Percentiles rank a stretch among this genome's conserved stretches.
Evolutionary conservation across 2,797 vertebrate genomes (phyloP).

Genomic region (Hippocampus kuda): DNA sequence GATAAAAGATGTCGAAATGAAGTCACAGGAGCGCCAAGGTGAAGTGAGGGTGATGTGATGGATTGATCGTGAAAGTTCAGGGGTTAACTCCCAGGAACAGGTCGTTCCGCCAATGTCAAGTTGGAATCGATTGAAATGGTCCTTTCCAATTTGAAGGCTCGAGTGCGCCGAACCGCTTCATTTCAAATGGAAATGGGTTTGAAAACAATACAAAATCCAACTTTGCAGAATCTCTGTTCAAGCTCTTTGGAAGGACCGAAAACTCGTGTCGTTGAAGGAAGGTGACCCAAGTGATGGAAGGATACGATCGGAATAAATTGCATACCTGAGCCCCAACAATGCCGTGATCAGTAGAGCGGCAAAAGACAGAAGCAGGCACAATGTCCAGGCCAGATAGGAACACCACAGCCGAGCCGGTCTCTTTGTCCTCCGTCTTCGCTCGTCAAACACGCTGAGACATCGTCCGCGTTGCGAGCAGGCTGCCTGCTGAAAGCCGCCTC

Average conservation of each 20-base stretch:
- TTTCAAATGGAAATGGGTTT: too few relatives aligned
- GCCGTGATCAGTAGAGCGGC: conserved; percentile 51
- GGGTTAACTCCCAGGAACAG: too few relatives aligned
- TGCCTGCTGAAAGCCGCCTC: neutral
- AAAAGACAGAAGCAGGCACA: conserved; percentile 55
- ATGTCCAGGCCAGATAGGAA: conserved; percentile 51
- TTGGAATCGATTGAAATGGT: too few relatives aligned
- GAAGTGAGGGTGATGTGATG: too few relatives aligned
- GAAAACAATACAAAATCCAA: too few relatives aligned
- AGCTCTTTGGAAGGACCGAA: neutral
- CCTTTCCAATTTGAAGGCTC: too few relatives aligned
- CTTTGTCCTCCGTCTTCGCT: neutral
- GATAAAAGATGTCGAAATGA: too few relatives aligned
- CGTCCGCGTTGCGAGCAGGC: conserved; percentile 16
- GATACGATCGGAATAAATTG: neutral
- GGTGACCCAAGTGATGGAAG: neutral
- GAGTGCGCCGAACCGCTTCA: too few relatives aligned
- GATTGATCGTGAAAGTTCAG: too few relatives aligned
- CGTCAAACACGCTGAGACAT: neutral
- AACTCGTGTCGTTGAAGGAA: neutral
- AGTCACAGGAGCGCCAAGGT: too few relatives aligned
- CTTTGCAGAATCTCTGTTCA: too few relatives aligned
- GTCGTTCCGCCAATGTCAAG: too few relatives aligned
- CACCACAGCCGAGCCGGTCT: conserved; percentile 36
- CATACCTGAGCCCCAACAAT: conserved; percentile 66